Conservation (phyloP, 1,140 invertebrate genomes). For the Apolygus lucorum region DNA sequence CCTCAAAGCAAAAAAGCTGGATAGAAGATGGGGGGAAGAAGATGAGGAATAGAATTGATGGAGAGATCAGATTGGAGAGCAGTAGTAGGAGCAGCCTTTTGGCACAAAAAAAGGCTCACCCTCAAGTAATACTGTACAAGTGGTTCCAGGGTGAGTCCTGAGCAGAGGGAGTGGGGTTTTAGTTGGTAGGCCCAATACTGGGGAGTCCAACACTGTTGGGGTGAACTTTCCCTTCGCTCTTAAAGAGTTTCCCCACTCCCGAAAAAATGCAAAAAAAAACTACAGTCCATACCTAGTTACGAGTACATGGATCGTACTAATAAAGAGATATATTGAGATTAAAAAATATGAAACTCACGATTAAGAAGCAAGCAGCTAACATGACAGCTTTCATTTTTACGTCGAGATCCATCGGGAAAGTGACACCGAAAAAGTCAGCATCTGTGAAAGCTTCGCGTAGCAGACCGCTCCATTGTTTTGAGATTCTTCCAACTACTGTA, state of each 20-base stretch:
- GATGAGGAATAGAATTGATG: too few relatives aligned
- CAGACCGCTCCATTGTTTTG: constrained; percentile 66
- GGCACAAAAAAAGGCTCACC: too few relatives aligned
- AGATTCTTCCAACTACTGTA: constrained; percentile 61
- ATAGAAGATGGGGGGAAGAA: too few relatives aligned
- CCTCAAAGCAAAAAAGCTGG: too few relatives aligned
- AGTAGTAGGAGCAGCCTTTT: too few relatives aligned
- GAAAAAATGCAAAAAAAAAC: neutral
- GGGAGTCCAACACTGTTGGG: too few relatives aligned
- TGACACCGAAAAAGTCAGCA: constrained; percentile 67
- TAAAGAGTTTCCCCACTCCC: neutral
- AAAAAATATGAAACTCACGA: constrained; percentile 47
- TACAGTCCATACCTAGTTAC: neutral
- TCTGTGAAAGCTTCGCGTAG: constrained; percentile 62
- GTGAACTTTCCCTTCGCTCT: too few relatives aligned
- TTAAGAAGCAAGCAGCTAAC: constrained; percentile 62
- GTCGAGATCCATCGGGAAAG: constrained; percentile 70
- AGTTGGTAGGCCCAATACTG: too few relatives aligned
- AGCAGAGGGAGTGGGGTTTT: neutral
- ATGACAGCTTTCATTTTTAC: constrained; percentile 72
- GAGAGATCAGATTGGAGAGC: too few relatives aligned
- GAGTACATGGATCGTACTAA: neutral
- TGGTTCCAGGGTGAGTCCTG: too few relatives aligned
- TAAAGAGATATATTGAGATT: constrained; percentile 6
- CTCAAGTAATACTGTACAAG: too few relatives aligned